Conservation (phyloP, 2,888 invertebrate species). For the Scaptodrosophila latifasciaeformis region DNA sequence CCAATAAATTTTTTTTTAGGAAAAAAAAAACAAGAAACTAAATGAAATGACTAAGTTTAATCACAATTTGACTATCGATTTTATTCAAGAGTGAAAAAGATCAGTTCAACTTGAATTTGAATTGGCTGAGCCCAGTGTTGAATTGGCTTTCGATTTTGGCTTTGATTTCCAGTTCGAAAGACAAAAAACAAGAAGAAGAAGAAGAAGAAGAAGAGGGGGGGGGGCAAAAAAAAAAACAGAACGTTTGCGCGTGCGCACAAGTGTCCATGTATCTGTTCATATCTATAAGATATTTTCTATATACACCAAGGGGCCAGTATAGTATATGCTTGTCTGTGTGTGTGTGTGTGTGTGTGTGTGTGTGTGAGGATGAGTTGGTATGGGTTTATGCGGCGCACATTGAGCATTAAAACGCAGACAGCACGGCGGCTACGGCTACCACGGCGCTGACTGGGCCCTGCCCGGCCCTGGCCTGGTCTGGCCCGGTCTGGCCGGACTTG, state of each 20-base stretch:
- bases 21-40: too few relatives aligned
- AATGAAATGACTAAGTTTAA: too few relatives aligned
- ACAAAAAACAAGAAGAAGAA: neutral
- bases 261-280: conserved; percentile 11
- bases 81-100: too few relatives aligned
- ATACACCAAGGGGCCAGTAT: neutral
- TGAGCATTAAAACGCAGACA: conserved; percentile 57
- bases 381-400: conserved; percentile 50
- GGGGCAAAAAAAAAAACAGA: neutral
- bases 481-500: conserved; percentile 1
- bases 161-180: too few relatives aligned
- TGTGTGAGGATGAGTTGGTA: conserved; percentile 36
- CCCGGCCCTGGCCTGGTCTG: neutral
- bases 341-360: conserved; percentile 12
- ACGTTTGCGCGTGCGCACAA: conserved; percentile 38
- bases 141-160: too few relatives aligned
- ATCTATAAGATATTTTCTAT: neutral
- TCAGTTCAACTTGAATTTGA: too few relatives aligned
- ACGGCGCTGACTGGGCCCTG: conserved; percentile 24
- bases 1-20: too few relatives aligned
- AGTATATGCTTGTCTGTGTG: neutral
- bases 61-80: too few relatives aligned
- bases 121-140: too few relatives aligned
- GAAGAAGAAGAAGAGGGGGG: neutral
- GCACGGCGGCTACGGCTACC: conserved; percentile 44